These are phyloP conservation scores for Cheilosia variabilis DNA, from an alignment of 2,888 invertebrate species.

Conservation along the genomic window DNA sequence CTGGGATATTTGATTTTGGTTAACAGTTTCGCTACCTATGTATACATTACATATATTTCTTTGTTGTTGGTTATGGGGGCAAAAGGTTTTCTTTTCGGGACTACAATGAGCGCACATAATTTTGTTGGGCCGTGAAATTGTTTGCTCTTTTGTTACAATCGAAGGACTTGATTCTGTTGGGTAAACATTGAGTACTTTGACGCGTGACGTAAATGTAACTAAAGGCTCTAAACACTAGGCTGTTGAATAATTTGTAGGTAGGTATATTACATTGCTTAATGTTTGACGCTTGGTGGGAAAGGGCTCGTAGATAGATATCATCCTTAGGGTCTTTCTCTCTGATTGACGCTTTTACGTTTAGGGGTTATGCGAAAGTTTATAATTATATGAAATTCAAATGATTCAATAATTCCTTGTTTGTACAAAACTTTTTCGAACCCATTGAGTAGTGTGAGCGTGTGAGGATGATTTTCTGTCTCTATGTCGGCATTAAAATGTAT, in stretches of 20 bases:
- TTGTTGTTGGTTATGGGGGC: background rate
- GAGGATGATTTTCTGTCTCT: no score
- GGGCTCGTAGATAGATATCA: no score
- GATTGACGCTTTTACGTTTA: no score
- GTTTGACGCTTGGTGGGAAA: no score
- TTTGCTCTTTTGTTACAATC: conserved; percentile 1
- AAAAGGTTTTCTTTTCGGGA: conserved; percentile 1
- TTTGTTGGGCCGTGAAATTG: conserved; percentile 15
- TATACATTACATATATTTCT: background rate
- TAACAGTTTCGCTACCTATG: background rate
- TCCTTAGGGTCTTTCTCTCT: no score
- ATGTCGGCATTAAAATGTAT: no score
- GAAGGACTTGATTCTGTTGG: conserved; percentile 12
- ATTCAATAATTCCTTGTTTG: no score
- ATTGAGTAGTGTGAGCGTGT: no score
- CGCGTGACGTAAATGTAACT: conserved; percentile 14
- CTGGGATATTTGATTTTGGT: conserved; percentile 25
- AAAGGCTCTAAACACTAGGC: background rate
- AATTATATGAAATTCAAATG: no score
- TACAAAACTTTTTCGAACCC: no score
- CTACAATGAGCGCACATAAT: conserved; percentile 1
- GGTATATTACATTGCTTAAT: no score
- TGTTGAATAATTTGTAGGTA: background rate
- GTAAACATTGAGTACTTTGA: background rate
- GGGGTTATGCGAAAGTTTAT: no score